Evolutionary conservation across 2,113 vertebrate species (phyloP), one percentile per base, ranked within the genome.

Genomic region (Synodontis membranacea): DNA sequence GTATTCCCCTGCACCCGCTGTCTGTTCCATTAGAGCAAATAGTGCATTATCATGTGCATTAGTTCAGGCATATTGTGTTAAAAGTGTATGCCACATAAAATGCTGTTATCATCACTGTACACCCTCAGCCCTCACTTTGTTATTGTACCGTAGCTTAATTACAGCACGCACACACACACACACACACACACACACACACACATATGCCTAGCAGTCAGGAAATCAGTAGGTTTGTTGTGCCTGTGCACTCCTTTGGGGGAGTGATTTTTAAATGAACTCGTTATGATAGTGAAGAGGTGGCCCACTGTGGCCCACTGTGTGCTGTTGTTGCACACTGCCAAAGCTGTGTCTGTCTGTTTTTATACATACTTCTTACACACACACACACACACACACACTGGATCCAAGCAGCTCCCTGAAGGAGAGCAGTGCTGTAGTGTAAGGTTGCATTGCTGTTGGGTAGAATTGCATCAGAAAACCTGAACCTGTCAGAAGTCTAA

Each of bases 131-230:
- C 70, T 83, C 46, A 75, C 50, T 85, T 39, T 74, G 79, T 80
- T 87, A 78, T 84, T 89, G 88, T 88, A 84, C 66, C 2, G 48
- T 81, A 84, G 80, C 85, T 90, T 91, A 89, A 91, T 89, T 89
- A 89, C 85, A 68, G 42, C 0, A 80, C 78, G 56, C 78, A 76
- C 42, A 50, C 44, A 31, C 74, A 31, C 46, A 75, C 72, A 75
- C 39, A 72, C 68, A 37, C 62, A 34, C 62, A 34, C 62, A 34
- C 62, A 34, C 66, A 21, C 66, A 39, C 66, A 39, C 68, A 28
- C 70, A 42, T 6, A n/a, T 42, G 44, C 72, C 44, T 72, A 37
- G 34, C 82, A 82, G 81, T 84, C 76, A 76, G 25, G 34, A 84
- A 88, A 68, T 39, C 84, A n/a, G 21, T 46, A n/a, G 48, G 88